These are phyloP conservation scores for Dicrostonyx torquatus DNA, from an alignment of 2,797 vertebrate species.

Conservation along the genomic window DNA sequence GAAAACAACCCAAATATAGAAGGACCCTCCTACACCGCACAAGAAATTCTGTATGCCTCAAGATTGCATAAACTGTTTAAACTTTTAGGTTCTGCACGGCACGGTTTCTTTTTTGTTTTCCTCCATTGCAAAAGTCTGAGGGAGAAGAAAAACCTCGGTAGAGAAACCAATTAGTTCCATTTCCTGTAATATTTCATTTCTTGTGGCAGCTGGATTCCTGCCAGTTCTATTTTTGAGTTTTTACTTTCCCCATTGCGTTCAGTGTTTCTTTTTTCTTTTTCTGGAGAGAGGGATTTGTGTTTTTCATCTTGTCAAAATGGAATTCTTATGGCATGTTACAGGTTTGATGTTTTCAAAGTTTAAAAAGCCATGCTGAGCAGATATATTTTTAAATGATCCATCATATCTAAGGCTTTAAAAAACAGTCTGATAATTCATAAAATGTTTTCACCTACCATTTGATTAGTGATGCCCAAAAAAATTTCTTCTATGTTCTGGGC, in stretches of 20 bases:
- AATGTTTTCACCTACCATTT: constrained; percentile 1
- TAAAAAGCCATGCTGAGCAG: constrained; percentile 40
- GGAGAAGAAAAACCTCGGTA: constrained; percentile 64
- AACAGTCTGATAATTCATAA: constrained; percentile 6
- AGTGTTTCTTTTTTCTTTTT: constrained; percentile 14
- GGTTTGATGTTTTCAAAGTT: constrained; percentile 65
- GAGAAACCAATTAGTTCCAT: constrained; percentile 78
- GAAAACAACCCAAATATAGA: no score
- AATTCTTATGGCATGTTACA: constrained; percentile 43
- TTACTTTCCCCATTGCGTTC: constrained; percentile 48
- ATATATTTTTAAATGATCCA: neutral
- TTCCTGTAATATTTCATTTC: constrained; percentile 83
- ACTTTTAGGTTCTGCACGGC: constrained; percentile 14
- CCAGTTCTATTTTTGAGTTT: constrained; percentile 85
- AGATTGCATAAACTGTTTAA: constrained; percentile 27
- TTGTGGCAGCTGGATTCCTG: constrained; percentile 82
- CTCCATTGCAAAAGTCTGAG: constrained; percentile 61
- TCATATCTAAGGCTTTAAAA: constrained; percentile 16
- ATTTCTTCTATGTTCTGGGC: neutral
- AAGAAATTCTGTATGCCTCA: constrained; percentile 3
- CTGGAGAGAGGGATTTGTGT: constrained; percentile 50
- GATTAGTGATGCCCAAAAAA: neutral
- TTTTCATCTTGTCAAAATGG: constrained; percentile 65
- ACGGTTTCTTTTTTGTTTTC: neutral
- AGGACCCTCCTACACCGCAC: no score